These are phyloP conservation scores for Phymatocera aterrima DNA, from an alignment of 2,888 invertebrate species.

Conservation along the genomic window DNA sequence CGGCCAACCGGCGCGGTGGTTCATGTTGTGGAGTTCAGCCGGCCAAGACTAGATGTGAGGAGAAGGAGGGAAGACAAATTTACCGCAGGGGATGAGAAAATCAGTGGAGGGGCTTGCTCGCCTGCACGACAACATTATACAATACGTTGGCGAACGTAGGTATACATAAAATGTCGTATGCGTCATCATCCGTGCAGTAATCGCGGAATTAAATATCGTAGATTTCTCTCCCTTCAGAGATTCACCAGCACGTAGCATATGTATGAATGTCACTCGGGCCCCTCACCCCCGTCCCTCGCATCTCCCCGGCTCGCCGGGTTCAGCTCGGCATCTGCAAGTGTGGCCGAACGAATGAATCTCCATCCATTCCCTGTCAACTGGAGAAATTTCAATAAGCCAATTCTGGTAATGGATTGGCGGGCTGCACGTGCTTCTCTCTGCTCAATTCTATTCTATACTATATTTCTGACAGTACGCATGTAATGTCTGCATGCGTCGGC, in stretches of 20 bases:
- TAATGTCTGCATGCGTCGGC: too few species aligned
- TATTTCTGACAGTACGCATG: background rate
- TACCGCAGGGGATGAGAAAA: background rate
- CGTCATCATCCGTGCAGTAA: slow-evolving; percentile 50
- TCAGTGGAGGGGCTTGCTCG: background rate
- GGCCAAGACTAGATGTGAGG: background rate
- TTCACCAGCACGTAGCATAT: slow-evolving; percentile 52
- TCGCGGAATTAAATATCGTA: slow-evolving; percentile 64
- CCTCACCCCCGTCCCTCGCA: too few species aligned
- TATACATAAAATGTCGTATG: too few species aligned
- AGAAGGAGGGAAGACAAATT: background rate
- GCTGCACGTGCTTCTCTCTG: slow-evolving; percentile 45
- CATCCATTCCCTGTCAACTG: slow-evolving; percentile 70
- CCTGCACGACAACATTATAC: background rate
- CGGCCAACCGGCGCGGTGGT: slow-evolving; percentile 49
- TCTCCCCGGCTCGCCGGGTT: too few species aligned
- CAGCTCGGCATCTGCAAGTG: slow-evolving; percentile 66
- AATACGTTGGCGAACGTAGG: too few species aligned
- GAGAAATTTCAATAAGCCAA: slow-evolving; percentile 74
- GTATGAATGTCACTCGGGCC: slow-evolving; percentile 45
- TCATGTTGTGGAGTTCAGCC: slow-evolving; percentile 28
- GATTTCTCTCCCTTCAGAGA: slow-evolving; percentile 51
- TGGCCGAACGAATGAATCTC: slow-evolving; percentile 70
- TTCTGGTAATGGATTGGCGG: slow-evolving; percentile 72
- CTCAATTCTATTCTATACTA: background rate